Conservation (phyloP, 2,113 vertebrate genomes). For the Phylloscopus trochiloides region DNA sequence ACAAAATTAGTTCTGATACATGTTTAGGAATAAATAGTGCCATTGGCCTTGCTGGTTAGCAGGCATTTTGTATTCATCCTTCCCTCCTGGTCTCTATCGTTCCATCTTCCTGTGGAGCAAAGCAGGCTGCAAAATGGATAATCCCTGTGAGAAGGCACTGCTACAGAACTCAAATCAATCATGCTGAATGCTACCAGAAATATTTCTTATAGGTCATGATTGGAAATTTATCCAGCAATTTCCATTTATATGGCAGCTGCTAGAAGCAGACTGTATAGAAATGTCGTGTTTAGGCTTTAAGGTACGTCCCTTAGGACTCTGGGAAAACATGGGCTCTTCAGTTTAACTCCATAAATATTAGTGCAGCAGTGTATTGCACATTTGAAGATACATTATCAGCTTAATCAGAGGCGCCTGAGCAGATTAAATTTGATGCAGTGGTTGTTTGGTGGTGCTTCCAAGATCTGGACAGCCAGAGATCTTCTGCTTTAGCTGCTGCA, state of each 20-base stretch:
- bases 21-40: conserved; percentile 9
- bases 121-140: conserved; percentile 41
- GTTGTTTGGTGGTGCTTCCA: not conserved
- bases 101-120: conserved; percentile 29
- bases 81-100: not conserved
- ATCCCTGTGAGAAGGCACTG: not conserved
- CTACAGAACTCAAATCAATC: conserved; percentile 53
- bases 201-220: conserved; percentile 54
- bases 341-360: conserved; percentile 43
- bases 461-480: not conserved
- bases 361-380: conserved; percentile 43
- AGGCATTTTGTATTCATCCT: not conserved
- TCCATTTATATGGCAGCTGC: conserved; percentile 66
- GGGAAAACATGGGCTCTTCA: not conserved
- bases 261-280: conserved; percentile 37
- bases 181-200: conserved; percentile 34
- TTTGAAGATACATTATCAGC: conserved; percentile 38
- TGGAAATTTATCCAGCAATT: conserved; percentile 65
- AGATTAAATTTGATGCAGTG: not conserved
- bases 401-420: conserved; percentile 11
- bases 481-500: conserved; percentile 10
- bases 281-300: conserved; percentile 10
- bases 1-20: not conserved
- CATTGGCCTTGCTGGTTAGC: not conserved
- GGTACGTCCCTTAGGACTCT: not conserved